These are phyloP conservation scores for Enteromius argenteus DNA, from an alignment of 2,797 vertebrate genomes.

Conservation along the genomic window DNA sequence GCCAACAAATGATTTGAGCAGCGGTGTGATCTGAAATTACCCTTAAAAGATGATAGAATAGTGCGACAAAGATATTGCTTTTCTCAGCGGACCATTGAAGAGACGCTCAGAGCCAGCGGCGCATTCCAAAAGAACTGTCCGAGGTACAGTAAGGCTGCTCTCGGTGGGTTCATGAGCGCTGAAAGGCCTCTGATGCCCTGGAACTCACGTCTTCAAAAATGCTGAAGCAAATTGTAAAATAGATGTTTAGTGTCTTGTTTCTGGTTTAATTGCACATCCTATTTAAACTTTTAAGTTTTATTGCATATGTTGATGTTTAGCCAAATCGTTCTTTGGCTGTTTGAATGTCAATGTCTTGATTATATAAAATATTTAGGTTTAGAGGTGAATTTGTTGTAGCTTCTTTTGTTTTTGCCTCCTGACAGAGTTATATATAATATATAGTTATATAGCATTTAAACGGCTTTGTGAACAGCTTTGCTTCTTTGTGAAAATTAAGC, in stretches of 20 bases:
- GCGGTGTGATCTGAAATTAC: background rate
- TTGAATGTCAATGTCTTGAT: background rate
- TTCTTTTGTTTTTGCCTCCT: background rate
- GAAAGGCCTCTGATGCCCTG: background rate
- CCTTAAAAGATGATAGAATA: background rate
- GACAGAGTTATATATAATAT: background rate
- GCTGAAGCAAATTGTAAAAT: background rate
- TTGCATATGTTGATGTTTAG: constrained; percentile 40
- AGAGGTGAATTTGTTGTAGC: background rate
- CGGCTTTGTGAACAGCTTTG: background rate
- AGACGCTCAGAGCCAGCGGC: background rate
- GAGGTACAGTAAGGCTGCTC: background rate
- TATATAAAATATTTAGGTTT: background rate
- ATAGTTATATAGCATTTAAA: too few species aligned
- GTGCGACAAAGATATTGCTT: background rate
- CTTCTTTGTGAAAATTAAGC: background rate
- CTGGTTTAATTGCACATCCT: background rate
- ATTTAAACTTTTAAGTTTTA: constrained; percentile 58
- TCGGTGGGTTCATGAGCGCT: background rate
- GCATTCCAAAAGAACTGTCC: too few species aligned
- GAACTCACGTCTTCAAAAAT: background rate
- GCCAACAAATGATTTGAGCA: background rate
- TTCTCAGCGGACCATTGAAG: background rate
- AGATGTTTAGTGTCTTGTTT: background rate
- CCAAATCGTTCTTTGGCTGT: background rate